Conservation (phyloP, 2,113 vertebrate genomes). For the Xiphorhynchus elegans region DNA sequence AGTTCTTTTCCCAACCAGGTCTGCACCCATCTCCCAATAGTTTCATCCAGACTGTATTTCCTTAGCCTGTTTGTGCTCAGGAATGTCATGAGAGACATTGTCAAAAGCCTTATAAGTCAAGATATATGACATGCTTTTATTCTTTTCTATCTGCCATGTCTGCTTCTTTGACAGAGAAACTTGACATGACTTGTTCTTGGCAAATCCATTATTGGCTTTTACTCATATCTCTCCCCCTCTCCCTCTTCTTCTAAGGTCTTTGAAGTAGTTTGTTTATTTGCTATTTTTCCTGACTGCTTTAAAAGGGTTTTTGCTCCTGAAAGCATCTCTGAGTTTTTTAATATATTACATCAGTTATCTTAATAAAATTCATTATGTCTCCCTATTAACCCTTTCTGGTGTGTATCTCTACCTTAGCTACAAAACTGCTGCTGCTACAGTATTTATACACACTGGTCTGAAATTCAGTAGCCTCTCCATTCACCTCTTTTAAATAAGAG, state of each 20-base stretch:
- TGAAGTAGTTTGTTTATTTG: constrained; percentile 33
- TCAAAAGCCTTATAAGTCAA: constrained; percentile 40
- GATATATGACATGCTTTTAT: not conserved
- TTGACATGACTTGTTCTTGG: constrained; percentile 12
- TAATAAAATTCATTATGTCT: not conserved
- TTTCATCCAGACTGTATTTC: not conserved
- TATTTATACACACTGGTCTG: not conserved
- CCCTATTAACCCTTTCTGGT: not conserved
- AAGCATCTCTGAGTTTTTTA: not conserved
- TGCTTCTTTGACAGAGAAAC: constrained; percentile 32
- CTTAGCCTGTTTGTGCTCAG: not conserved
- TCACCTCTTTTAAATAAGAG: not conserved
- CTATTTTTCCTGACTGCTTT: not conserved
- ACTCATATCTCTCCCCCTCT: not conserved
- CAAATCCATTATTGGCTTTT: constrained; percentile 45
- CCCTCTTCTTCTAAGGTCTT: not conserved
- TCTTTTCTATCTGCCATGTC: not conserved
- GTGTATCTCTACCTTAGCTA: not conserved
- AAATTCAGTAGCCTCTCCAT: not conserved
- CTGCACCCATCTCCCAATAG: not conserved
- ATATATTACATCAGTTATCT: not conserved
- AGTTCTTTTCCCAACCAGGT: not conserved
- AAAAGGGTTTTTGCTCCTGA: not conserved
- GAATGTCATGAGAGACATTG: not conserved
- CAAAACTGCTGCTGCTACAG: not conserved